phyloP scores from a whole-genome alignment of 2,113 vertebrate species.

The Gavia stellata region DNA sequence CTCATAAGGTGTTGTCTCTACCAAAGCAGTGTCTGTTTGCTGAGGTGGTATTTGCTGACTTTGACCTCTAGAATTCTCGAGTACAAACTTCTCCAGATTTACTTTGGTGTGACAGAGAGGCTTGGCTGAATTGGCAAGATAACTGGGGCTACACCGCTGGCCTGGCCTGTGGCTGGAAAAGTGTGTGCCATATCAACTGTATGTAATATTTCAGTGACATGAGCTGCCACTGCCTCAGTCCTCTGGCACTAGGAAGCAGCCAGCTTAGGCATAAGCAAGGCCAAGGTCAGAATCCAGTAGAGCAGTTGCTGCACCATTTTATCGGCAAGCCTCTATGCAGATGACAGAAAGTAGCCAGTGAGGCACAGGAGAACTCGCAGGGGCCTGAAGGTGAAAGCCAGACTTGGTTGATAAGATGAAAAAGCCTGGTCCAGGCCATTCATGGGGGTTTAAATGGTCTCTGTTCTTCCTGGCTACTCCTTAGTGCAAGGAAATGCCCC shows the following conservation, averaged over 20 bases:
- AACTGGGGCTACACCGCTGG: background rate
- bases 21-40: background rate
- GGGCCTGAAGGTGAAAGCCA: background rate
- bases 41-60: background rate
- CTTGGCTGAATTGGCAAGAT: background rate
- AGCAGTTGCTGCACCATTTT: background rate
- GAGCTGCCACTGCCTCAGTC: background rate
- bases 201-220: background rate
- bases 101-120: background rate
- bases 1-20: background rate
- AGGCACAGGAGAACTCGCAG: background rate
- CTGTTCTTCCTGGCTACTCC: background rate
- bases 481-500: background rate
- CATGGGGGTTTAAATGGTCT: background rate
- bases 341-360: background rate
- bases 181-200: background rate
- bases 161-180: background rate
- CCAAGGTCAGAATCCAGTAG: background rate
- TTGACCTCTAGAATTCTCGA: background rate
- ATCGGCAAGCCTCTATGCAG: background rate
- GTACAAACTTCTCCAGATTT: background rate
- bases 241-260: background rate
- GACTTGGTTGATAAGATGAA: background rate
- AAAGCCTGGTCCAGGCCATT: background rate
- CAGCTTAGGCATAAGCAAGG: background rate